These are phyloP conservation scores for Seira sanloemensis DNA, from an alignment of 2,888 invertebrate species.

Conservation along the genomic window DNA sequence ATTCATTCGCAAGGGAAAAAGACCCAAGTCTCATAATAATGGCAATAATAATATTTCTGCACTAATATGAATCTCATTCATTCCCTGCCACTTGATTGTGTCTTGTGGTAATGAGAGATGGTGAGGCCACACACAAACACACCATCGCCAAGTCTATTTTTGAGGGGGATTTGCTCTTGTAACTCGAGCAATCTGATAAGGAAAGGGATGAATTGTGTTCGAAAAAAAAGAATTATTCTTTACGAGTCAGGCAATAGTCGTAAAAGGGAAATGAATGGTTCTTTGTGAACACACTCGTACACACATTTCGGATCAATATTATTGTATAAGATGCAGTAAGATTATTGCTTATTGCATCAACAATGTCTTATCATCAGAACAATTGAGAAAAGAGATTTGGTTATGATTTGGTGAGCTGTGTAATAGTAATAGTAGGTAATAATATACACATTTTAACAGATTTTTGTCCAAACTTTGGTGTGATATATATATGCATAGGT, in stretches of 20 bases:
- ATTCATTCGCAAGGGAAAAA: too few relatives aligned
- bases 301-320: background rate
- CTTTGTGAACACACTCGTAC: too few relatives aligned
- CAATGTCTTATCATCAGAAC: too few relatives aligned
- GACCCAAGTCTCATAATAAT: too few relatives aligned
- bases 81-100: background rate
- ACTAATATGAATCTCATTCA: background rate
- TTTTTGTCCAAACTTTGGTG: too few relatives aligned
- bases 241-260: too few relatives aligned
- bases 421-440: too few relatives aligned
- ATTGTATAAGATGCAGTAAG: background rate
- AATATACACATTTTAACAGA: too few relatives aligned
- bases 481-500: too few relatives aligned
- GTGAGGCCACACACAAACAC: background rate
- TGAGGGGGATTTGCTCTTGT: conserved; percentile 35
- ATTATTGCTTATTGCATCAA: too few relatives aligned
- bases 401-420: too few relatives aligned
- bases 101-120: background rate
- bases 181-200: conserved; percentile 61
- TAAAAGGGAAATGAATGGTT: too few relatives aligned
- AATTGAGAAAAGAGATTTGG: background rate
- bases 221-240: background rate
- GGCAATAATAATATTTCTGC: background rate
- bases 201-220: conserved; percentile 35
- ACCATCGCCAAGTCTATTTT: background rate